These are phyloP conservation scores for Lasioglossum pauxillum DNA, from an alignment of 2,888 invertebrate species.

Conservation along the genomic window DNA sequence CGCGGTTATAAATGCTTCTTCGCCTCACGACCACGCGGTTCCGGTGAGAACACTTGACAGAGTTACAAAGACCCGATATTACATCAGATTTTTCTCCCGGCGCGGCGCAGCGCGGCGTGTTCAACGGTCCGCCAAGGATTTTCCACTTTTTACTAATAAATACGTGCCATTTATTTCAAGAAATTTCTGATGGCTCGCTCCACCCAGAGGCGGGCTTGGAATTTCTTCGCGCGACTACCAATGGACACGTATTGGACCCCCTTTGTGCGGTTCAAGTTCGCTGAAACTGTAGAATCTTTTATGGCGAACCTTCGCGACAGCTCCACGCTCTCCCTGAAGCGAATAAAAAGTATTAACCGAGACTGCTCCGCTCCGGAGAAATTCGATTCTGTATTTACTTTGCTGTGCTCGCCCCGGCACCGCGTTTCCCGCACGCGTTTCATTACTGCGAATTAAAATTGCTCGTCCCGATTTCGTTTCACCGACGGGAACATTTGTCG, in stretches of 20 bases:
- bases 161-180: slow-evolving; percentile 2
- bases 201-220: background rate
- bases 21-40: background rate
- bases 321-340: background rate
- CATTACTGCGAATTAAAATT: background rate
- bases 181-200: slow-evolving; percentile 1
- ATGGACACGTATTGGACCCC: slow-evolving; percentile 1
- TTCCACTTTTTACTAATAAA: background rate
- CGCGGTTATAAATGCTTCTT: background rate
- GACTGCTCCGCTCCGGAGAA: background rate
- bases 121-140: background rate
- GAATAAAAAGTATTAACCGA: background rate
- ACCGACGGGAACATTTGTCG: background rate
- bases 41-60: background rate
- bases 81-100: background rate
- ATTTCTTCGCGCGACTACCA: background rate
- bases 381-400: background rate
- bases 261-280: background rate
- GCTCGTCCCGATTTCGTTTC: background rate
- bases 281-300: background rate
- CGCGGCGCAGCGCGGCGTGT: background rate
- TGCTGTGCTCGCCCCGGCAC: background rate
- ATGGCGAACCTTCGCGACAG: background rate
- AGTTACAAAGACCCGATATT: slow-evolving; percentile 14
- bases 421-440: background rate